Base-by-base conservation (phyloP, 2,113 vertebrate genomes). In the Psilopsiagon aurifrons region DNA sequence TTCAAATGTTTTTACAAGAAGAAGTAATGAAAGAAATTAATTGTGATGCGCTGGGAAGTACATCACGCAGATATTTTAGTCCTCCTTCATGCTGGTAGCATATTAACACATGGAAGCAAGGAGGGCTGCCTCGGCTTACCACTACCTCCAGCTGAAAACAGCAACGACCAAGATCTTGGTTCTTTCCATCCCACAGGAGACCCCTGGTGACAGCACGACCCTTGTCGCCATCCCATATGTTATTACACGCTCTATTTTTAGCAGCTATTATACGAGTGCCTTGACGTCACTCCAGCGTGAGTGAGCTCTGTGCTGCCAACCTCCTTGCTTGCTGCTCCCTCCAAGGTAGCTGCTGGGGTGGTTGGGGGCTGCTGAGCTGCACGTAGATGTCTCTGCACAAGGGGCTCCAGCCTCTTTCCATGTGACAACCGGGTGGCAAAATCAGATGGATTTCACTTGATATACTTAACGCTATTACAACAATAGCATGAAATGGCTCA, bases 191-290 rank as follows among this genome's bases (percentile, higher is more conserved):
- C 52, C 83, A 64, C 63, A 82, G 2, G 25, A 96, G 92, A 92
- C 94, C 95, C 83, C 64, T 92, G 94, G 74, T 76, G 90, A 80
- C 31, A 80, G 87, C 85, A 78, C 47, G 88, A 94, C 96, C 94
- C 84, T 88, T 39, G 71, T 86, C 5, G 3, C 92, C 90, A 43
- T 78, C 82, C 90, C 81, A 74, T 88, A n/a, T 69, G 79, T 91
- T 94, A 39, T 84, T 78, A 44, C 7, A 46, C 47, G 81, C 75
- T 92, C 96, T 98, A 98, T 98, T 98, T 98, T 98, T 98, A 98
- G 98, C 97, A 78, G 11, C 94, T 57, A n/a, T 96, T 94, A 89
- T 90, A 69, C 25, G 59, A 95, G 81, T 92, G 92, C 82, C 95
- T 97, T 98, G 98, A 98, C 97, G 98, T 98, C 98, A 98, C 94